Conservation (phyloP, 2,797 vertebrate species). For the Tenualosa thibaudeaui region DNA sequence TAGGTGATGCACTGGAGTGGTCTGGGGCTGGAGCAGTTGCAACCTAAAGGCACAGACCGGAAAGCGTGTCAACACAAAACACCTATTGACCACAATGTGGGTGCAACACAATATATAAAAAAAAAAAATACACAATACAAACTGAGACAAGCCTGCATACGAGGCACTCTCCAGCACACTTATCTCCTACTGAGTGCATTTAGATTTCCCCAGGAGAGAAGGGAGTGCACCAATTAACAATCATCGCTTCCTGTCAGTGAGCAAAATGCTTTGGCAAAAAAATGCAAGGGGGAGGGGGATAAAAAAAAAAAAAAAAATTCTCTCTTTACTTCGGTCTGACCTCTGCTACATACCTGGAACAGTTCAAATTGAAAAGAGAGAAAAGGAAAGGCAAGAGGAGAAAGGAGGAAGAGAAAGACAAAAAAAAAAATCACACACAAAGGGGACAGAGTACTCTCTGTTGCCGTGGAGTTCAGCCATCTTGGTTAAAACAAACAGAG, state of each 20-base stretch:
- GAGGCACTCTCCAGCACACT: not conserved
- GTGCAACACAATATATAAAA: not conserved
- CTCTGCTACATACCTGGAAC: not conserved
- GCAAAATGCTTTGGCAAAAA: not conserved
- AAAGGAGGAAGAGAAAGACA: not conserved
- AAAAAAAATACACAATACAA: not conserved
- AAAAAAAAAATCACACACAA: not conserved
- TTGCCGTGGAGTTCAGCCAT: constrained; percentile 31
- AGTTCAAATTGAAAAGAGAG: not conserved
- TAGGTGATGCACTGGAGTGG: not conserved
- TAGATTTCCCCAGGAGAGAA: not conserved
- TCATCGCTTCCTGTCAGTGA: not conserved
- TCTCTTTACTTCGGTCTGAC: not conserved
- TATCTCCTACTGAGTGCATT: not conserved
- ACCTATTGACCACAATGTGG: not conserved
- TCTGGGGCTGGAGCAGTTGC: not conserved
- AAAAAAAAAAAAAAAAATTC: not conserved
- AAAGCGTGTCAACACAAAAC: not conserved
- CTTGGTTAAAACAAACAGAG: constrained; percentile 34
- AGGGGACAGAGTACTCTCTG: constrained; percentile 3
- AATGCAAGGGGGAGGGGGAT: not conserved
- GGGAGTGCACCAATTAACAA: not conserved
- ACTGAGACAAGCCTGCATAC: not conserved
- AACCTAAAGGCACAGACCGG: not conserved
- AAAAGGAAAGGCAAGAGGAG: not conserved